Conservation (phyloP, 2,113 vertebrate genomes). For the Alligator mississippiensis region DNA sequence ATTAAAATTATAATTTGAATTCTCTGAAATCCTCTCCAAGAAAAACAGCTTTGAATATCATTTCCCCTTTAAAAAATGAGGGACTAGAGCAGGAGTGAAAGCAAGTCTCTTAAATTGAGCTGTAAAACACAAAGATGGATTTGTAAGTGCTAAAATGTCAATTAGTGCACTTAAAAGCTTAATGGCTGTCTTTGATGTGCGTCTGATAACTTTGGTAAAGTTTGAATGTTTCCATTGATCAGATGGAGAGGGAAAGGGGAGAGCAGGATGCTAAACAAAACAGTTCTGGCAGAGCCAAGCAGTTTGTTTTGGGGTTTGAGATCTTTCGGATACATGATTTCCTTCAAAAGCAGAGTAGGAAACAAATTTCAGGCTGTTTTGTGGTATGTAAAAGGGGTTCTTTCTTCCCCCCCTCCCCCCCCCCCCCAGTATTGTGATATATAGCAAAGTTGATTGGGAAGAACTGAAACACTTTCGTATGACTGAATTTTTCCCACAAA, state of each 20-base stretch:
- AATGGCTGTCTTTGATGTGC: conserved; percentile 64
- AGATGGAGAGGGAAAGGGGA: neutral
- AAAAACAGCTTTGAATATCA: conserved; percentile 40
- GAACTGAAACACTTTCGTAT: too few relatives aligned
- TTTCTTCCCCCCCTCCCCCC: neutral
- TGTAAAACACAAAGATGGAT: conserved; percentile 58
- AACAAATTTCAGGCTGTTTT: neutral
- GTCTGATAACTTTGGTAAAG: conserved; percentile 58
- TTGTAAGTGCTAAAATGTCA: conserved; percentile 71
- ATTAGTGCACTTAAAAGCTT: conserved; percentile 70
- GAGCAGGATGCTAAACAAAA: neutral
- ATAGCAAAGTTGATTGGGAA: neutral
- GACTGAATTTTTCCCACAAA: too few relatives aligned
- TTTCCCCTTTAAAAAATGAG: neutral
- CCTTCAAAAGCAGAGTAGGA: neutral
- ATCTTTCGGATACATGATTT: neutral
- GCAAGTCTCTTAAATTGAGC: conserved; percentile 30
- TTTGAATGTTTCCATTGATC: conserved; percentile 61
- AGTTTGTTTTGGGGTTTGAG: neutral
- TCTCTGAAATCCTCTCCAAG: conserved; percentile 20
- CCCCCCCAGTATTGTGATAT: neutral
- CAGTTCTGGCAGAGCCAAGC: accelerated
- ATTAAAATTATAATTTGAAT: conserved; percentile 62
- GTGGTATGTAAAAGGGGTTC: too few relatives aligned
- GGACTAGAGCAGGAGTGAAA: neutral